Evolutionary conservation across 2,888 invertebrate species (phyloP).

Genomic region (Strigamia crassipes): DNA sequence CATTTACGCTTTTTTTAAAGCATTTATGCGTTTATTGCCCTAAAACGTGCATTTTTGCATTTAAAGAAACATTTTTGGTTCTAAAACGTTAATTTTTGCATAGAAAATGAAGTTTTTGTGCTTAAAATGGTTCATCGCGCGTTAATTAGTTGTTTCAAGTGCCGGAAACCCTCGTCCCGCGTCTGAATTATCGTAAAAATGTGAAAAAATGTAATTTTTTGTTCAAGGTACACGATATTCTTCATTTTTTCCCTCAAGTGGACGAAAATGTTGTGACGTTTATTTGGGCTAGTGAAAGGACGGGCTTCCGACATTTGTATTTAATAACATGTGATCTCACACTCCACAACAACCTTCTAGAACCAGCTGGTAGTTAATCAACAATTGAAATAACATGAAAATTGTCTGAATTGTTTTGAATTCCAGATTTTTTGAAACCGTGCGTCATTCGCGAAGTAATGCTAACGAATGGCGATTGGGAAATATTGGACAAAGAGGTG

Average conservation of each 20-base stretch:
- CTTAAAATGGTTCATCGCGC: no score
- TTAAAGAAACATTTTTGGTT: no score
- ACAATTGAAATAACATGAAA: not conserved
- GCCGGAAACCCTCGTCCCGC: no score
- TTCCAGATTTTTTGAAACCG: not conserved
- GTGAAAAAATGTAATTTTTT: no score
- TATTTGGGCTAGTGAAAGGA: constrained; percentile 92
- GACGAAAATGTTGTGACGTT: constrained; percentile 66
- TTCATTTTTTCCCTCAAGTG: constrained; percentile 76
- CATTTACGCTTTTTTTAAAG: no score
- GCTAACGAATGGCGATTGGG: constrained; percentile 31
- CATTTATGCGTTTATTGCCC: no score
- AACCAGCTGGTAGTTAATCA: not conserved
- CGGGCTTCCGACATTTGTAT: constrained; percentile 86
- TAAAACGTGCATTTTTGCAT: no score
- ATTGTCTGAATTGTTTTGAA: not conserved
- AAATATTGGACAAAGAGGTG: constrained; percentile 45
- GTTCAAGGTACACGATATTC: constrained; percentile 73
- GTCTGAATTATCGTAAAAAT: no score
- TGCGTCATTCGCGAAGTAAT: constrained; percentile 17
- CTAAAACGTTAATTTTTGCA: no score
- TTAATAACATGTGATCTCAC: constrained; percentile 50
- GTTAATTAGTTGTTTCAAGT: no score
- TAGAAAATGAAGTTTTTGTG: no score
- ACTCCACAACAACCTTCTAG: not conserved